Conservation (phyloP, 2,888 invertebrate genomes). For the Digitonthophagus gazella region DNA sequence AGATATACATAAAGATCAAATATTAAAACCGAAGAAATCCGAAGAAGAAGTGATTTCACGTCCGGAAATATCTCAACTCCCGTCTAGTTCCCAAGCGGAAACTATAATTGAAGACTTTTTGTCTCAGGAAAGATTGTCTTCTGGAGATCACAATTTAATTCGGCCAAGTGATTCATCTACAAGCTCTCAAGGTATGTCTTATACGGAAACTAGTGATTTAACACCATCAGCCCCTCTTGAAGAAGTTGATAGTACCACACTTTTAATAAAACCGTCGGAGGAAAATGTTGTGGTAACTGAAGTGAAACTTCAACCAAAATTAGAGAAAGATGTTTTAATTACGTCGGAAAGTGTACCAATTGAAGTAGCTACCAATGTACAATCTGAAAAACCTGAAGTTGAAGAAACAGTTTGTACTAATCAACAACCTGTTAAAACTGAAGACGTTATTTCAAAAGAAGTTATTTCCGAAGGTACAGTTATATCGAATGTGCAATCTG, state of each 20-base stretch:
- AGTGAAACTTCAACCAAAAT: background rate
- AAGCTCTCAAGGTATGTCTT: background rate
- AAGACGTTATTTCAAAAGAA: background rate
- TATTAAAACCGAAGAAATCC: constrained; percentile 33
- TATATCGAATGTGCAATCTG: background rate
- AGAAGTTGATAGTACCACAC: background rate
- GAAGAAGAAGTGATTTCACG: background rate
- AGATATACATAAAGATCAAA: constrained; percentile 39
- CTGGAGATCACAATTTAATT: constrained; percentile 17
- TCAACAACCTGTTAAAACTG: background rate
- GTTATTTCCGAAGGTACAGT: too few relatives aligned
- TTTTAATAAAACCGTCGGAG: background rate
- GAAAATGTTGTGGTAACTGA: background rate
- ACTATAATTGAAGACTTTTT: constrained; percentile 27
- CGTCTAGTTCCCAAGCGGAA: constrained; percentile 1
- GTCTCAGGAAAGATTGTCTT: constrained; percentile 16
- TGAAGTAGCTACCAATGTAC: background rate
- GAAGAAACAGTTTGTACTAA: background rate
- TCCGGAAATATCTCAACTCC: background rate
- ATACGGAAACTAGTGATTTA: background rate
- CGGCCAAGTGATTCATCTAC: background rate
- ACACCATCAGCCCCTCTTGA: background rate
- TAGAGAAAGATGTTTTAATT: background rate
- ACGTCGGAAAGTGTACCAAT: background rate
- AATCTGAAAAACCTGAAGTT: background rate